Conservation (phyloP, 2,113 vertebrate genomes). For the Centropus bengalensis region DNA sequence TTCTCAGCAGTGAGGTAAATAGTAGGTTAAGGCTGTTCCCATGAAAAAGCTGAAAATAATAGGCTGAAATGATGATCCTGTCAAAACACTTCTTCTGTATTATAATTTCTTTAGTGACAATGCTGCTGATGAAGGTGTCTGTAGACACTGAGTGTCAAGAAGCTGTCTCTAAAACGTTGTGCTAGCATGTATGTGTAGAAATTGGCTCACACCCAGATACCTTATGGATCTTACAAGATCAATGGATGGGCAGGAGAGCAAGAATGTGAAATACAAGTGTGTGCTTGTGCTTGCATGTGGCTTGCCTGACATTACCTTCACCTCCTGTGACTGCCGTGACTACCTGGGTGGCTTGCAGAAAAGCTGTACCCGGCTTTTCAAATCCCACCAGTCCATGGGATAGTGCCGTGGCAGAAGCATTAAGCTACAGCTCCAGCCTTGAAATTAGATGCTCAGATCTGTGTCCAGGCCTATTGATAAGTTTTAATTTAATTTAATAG, state of each 20-base stretch:
- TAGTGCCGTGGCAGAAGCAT: neutral
- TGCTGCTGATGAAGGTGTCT: neutral
- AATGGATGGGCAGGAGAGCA: neutral
- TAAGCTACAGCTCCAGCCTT: neutral
- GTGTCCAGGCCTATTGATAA: neutral
- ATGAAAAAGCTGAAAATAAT: neutral
- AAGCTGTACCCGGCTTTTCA: neutral
- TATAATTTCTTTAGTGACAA: neutral
- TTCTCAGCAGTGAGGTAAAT: neutral
- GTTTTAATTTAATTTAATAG: neutral
- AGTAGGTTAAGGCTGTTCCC: neutral
- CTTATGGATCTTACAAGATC: slow-evolving; percentile 6
- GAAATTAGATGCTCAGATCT: neutral
- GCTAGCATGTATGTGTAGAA: neutral
- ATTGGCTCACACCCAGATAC: neutral
- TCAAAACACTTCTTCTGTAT: neutral
- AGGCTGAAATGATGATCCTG: neutral
- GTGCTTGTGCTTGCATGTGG: neutral
- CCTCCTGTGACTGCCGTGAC: neutral
- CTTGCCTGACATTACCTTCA: neutral
- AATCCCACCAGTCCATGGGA: neutral
- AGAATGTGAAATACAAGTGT: slow-evolving; percentile 3
- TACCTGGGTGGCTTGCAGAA: neutral
- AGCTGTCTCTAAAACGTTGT: neutral
- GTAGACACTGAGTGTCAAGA: neutral